Evolutionary conservation across 2,797 vertebrate genomes (phyloP), one percentile per base, ranked within the genome.

Genomic region (Dicrostonyx torquatus): DNA sequence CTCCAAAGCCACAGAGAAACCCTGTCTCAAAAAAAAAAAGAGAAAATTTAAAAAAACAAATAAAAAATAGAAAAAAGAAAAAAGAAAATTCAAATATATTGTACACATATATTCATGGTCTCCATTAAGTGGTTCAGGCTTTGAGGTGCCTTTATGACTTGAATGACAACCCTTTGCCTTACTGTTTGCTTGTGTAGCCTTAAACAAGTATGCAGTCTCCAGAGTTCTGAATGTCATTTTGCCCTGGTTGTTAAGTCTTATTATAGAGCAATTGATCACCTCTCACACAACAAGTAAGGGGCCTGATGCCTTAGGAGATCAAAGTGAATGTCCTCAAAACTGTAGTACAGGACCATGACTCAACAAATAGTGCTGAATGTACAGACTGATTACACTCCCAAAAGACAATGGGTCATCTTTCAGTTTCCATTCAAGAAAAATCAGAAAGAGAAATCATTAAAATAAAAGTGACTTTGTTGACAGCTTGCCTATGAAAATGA

Each of bases 401-500:
- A 68, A 94, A 93, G 75, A 93, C 77, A 97, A 90, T 78, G n/a
- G 40, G 58, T 29, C 89, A 68, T 92, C 82, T 13, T 94, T 96
- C 66, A 95, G 24, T 34, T 93, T 75, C 89, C 31, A 45, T 87
- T 94, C 84, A 96, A 95, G 60, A 95, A 91, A 91, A 75, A 89
- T 40, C 15, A 91, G 40, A 87, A 89, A 37, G 10, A 4, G 11
- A 34, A 12, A 48, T 2, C 50, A 55, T 73, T 95, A 91, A 90
- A 94, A 82, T 94, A 79, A 91, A 95, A 94, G 87, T 96, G 17
- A 14, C 14, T 22, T 17, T 85, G 22, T 24, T 80, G 12, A 29
- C 48, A 95, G 68, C 24, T 73, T 43, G 7, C 53, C 87, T 89
- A 15, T 79, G 78, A 96, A 37, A 22, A 73, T 58, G 11, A 91